Evolutionary conservation across 2,113 vertebrate species (phyloP).

Genomic region (Lagenorhynchus albirostris): DNA sequence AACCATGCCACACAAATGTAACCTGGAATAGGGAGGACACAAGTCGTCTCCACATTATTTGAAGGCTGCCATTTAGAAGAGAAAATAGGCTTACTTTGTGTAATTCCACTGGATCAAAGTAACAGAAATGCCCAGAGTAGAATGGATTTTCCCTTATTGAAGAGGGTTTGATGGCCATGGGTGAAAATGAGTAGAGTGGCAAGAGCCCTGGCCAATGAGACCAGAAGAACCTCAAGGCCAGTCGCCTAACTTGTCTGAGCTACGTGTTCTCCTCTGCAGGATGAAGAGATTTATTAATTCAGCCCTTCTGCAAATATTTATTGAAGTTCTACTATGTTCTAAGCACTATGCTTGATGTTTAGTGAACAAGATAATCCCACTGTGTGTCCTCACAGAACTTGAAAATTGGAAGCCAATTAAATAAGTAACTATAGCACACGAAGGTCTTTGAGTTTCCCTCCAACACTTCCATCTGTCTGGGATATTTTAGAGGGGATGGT

Average conservation of each 20-base stretch:
- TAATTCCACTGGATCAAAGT: not conserved
- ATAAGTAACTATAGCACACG: not conserved
- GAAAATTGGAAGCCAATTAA: not conserved
- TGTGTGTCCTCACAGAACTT: not conserved
- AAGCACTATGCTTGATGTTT: not conserved
- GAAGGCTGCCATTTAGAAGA: not conserved
- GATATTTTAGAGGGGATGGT: constrained; percentile 31
- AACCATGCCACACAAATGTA: not conserved
- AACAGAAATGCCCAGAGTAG: not conserved
- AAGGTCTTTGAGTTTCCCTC: not conserved
- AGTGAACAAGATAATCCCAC: not conserved
- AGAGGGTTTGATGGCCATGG: not conserved
- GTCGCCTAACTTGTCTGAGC: not conserved
- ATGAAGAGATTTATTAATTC: not conserved
- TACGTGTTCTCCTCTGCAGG: constrained; percentile 1
- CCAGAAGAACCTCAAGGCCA: not conserved
- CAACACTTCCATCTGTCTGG: not conserved
- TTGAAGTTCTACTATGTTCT: not conserved
- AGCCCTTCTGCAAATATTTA: constrained; percentile 13
- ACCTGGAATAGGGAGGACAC: not conserved
- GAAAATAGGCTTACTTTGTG: not conserved
- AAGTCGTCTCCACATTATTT: not conserved
- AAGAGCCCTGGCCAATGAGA: not conserved
- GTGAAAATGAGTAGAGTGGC: not conserved
- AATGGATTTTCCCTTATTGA: not conserved